Base-by-base conservation (phyloP, 1,140 invertebrate genomes). In the Drosophila sucinea region DNA sequence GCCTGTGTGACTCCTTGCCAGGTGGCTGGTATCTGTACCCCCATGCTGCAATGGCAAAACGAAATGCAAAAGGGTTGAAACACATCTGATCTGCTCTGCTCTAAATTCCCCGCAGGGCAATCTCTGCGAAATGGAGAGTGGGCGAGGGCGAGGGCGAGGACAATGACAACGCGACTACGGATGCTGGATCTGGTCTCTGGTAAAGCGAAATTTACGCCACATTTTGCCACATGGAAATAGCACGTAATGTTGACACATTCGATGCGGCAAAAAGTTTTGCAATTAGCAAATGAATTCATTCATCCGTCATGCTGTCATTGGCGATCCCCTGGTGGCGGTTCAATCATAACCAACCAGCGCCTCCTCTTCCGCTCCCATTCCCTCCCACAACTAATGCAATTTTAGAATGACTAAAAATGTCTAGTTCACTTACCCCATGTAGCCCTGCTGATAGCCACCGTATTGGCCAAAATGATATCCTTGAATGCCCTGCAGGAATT, bases 401-500 rank as follows among this genome's bases (percentile, higher is more conserved):
- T 17, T 17, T 78, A 78, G 44, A 64, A 71, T 64, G 56, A 30
- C 17, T 51, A 51, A 51, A 51, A 74, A 58, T 56, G 32, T 5
- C 51, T 40, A 5, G 41, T 17, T 25, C 23, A 93, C 94, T 94
- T 93, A 95, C 95, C 96, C 96, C 94, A 96, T 96, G 83, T 96
- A 96, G 63, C 94, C 94, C 92, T 96, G 96, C 92, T 96, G 96
- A 91, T 96, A 96, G 51, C 96, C 95, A 64, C 94, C 94, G 84
- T 95, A 96, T 87, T 96, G 95, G 32, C 96, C 95, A 72, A 96
- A 96, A 23, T 95, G 94, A 90, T 96, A 96, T 44, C 96, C 95
- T 90, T 96, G 96, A 93, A 97, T 96, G 44, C 96, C 96, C 87
- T 96, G 95, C 76, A 96, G 93, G 90, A 96, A 96, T 80, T 96